These are phyloP conservation scores for Drosophila saltans DNA, from an alignment of 1,140 invertebrate genomes.

Conservation along the genomic window DNA sequence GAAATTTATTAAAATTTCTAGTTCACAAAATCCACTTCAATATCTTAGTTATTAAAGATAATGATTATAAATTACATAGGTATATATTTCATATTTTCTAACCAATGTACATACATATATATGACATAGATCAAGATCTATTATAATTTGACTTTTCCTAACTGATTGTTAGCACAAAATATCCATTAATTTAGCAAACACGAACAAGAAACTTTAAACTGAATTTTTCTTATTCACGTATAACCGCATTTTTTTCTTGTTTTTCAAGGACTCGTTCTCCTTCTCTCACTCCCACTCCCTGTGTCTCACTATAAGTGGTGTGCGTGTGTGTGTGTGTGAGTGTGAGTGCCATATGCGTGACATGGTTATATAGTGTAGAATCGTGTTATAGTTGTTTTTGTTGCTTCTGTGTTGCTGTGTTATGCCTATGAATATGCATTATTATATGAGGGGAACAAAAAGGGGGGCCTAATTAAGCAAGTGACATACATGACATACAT, in stretches of 20 bases:
- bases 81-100: too few relatives aligned
- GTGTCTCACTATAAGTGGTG: constrained; percentile 5
- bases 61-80: too few relatives aligned
- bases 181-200: constrained; percentile 37
- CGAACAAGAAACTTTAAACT: constrained; percentile 13
- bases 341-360: constrained; percentile 63
- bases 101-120: too few relatives aligned
- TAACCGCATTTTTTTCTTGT: constrained; percentile 25
- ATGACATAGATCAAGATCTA: too few relatives aligned
- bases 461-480: constrained; percentile 62
- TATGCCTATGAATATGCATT: constrained; percentile 64
- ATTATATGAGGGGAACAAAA: constrained; percentile 57
- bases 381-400: constrained; percentile 14
- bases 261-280: constrained; percentile 55
- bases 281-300: neutral
- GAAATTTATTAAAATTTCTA: too few relatives aligned
- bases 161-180: constrained; percentile 24
- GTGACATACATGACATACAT: constrained; percentile 56
- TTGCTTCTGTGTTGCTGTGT: neutral
- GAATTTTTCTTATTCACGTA: neutral
- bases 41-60: too few relatives aligned
- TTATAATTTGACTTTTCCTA: neutral
- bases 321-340: constrained; percentile 25
- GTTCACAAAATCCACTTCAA: too few relatives aligned
- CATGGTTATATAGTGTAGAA: constrained; percentile 48